phyloP scores from a whole-genome alignment of 2,797 vertebrate genomes.

The Coluber constrictor region DNA sequence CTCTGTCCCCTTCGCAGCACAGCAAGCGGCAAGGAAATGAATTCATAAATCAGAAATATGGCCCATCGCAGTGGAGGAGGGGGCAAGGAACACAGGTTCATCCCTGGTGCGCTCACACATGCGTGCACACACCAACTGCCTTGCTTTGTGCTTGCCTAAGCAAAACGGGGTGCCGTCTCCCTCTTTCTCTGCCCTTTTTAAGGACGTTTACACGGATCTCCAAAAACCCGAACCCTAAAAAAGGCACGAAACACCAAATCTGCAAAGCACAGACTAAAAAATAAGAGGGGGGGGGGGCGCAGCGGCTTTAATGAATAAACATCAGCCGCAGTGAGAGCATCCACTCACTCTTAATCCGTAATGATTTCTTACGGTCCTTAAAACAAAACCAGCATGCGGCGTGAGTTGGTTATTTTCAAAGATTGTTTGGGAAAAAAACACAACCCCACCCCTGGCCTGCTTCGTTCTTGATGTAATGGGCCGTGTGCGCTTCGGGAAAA shows the following conservation, averaged over 20 bases:
- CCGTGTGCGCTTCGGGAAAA: not conserved
- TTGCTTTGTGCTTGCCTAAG: not conserved
- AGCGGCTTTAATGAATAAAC: not conserved
- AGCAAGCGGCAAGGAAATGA: not conserved
- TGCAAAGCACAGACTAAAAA: not conserved
- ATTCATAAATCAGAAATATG: not conserved
- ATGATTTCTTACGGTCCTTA: not conserved
- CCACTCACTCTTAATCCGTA: not conserved
- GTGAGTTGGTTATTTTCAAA: not conserved
- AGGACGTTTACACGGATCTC: not conserved
- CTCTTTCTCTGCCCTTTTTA: not conserved
- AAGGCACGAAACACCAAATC: not conserved
- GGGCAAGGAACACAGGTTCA: not conserved
- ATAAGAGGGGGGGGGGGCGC: not conserved
- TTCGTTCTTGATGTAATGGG: not conserved
- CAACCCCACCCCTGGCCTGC: not conserved
- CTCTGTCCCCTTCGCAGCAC: not conserved
- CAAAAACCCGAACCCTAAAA: not conserved
- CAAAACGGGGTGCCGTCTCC: not conserved
- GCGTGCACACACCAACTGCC: not conserved
- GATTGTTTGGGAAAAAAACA: not conserved
- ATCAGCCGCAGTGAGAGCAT: not conserved
- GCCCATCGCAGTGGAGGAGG: not conserved
- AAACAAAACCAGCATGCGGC: not conserved
- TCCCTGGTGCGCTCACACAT: too few species aligned